phyloP scores from a whole-genome alignment of 37 sponge, comb jelly and placozoan genomes.

The Lycopodina hypogea region DNA sequence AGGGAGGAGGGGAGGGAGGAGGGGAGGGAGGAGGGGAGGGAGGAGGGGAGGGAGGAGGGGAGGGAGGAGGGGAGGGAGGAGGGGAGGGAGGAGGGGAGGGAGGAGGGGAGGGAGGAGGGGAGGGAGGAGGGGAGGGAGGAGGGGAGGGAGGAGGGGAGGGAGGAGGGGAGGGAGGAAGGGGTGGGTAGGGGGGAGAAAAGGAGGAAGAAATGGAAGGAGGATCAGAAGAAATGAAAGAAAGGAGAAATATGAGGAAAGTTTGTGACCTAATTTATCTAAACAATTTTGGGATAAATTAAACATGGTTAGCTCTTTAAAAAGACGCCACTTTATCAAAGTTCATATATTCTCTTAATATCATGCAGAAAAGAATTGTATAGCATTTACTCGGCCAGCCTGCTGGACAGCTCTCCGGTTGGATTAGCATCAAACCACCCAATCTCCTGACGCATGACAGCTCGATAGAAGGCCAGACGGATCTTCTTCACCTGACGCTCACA shows the following conservation, averaged over 20 bases:
- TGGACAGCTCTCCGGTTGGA: constrained; percentile 64
- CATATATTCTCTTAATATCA: background rate
- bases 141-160: no score
- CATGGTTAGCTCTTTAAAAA: background rate
- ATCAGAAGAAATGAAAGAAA: background rate
- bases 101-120: no score
- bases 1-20: no score
- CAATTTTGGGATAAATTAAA: no score
- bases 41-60: no score
- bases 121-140: no score
- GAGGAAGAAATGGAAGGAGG: no score
- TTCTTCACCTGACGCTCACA: constrained; percentile 66
- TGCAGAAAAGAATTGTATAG: background rate
- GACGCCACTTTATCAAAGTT: background rate
- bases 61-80: no score
- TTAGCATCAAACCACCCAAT: constrained; percentile 88
- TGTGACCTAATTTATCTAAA: background rate
- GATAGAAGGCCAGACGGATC: constrained; percentile 56
- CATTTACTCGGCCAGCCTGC: constrained; percentile 64
- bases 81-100: no score
- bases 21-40: no score
- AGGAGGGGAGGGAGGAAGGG: no score
- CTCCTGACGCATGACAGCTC: constrained; percentile 75
- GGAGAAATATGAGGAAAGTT: background rate
- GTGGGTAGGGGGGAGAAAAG: no score